phyloP scores from a whole-genome alignment of 1,140 invertebrate species.

The Nasonia longicornis region DNA sequence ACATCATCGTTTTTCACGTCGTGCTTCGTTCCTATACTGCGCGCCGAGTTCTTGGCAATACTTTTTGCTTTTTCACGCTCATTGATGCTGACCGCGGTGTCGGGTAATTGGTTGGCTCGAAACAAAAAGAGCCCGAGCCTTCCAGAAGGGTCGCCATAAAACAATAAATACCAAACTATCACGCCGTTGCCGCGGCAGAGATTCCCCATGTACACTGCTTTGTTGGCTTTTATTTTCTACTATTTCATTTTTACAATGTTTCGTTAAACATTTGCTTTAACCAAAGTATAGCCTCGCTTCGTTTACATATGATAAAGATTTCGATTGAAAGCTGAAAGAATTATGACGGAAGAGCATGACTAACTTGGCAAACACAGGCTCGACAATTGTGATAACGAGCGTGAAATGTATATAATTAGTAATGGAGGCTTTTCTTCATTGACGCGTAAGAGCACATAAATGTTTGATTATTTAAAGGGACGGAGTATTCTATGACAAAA shows the following conservation, averaged over 20 bases:
- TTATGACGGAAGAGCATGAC: background rate
- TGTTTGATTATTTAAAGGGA: constrained; percentile 58
- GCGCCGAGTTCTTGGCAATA: constrained; percentile 10
- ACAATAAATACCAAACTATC: constrained; percentile 49
- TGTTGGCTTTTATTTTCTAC: background rate
- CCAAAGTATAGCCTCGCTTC: background rate
- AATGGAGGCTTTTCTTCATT: background rate
- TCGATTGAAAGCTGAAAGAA: background rate
- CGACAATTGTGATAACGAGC: background rate
- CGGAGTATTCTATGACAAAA: background rate
- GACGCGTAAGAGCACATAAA: constrained; percentile 40
- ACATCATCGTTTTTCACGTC: constrained; percentile 45
- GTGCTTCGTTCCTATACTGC: constrained; percentile 30
- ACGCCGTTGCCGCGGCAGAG: constrained; percentile 13
- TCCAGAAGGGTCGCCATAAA: constrained; percentile 45
- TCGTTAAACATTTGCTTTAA: constrained; percentile 17
- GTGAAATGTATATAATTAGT: background rate
- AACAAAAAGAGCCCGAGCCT: constrained; percentile 36
- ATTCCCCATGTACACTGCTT: constrained; percentile 1
- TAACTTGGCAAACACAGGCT: background rate
- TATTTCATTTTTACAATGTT: background rate
- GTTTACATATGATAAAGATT: constrained; percentile 20
- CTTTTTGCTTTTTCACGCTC: constrained; percentile 48
- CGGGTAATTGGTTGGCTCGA: constrained; percentile 45
- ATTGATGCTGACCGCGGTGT: constrained; percentile 48